Evolutionary conservation across 2,797 vertebrate genomes (phyloP).

Genomic region (Argyrosomus regius): DNA sequence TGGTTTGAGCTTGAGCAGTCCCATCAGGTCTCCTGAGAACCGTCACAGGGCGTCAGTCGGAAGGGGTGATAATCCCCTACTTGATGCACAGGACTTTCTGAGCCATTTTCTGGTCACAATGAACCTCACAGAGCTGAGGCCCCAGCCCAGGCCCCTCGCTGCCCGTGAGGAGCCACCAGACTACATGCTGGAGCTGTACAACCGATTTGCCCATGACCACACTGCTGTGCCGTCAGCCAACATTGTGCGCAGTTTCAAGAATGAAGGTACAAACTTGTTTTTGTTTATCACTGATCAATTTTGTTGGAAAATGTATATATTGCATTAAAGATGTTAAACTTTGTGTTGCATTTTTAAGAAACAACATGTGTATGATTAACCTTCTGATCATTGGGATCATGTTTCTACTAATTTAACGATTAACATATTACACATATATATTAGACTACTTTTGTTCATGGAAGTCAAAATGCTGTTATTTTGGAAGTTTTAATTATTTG

Average conservation of each 20-base stretch:
- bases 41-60: constrained; percentile 77
- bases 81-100: constrained; percentile 89
- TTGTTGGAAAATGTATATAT: background rate
- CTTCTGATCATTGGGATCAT: background rate
- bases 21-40: constrained; percentile 87
- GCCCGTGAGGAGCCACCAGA: constrained; percentile 90
- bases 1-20: constrained; percentile 75
- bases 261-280: constrained; percentile 88
- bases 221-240: constrained; percentile 90
- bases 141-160: constrained; percentile 70
- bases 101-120: constrained; percentile 91
- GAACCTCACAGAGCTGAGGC: constrained; percentile 90
- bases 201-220: constrained; percentile 89
- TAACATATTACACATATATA: too few species aligned
- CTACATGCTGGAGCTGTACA: constrained; percentile 97
- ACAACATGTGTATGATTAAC: background rate
- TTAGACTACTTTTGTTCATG: background rate
- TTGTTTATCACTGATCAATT: constrained; percentile 2
- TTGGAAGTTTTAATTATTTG: background rate
- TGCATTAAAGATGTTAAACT: background rate
- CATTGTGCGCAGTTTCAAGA: constrained; percentile 95
- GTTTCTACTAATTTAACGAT: background rate
- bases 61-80: constrained; percentile 84
- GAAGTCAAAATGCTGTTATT: constrained; percentile 13
- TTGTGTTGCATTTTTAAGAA: background rate